Conservation (phyloP, 1,140 invertebrate species). For the Tetragnatha versicolor region DNA sequence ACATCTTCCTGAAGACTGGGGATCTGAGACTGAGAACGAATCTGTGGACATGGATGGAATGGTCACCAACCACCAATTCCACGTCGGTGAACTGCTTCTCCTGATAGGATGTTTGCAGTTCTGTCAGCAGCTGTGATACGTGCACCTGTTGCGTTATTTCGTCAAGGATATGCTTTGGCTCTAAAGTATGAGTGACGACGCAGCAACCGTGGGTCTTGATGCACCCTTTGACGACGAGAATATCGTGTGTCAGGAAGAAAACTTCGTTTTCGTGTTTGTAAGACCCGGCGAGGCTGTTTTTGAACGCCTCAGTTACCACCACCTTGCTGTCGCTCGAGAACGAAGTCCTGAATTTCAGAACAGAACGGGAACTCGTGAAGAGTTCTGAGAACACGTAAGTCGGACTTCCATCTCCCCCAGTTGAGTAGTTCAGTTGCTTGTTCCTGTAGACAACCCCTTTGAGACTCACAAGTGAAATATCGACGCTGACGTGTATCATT, state of each 20-base stretch:
- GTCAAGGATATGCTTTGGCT: too few relatives aligned
- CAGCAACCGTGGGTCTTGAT: conserved; percentile 6
- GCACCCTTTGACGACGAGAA: background rate
- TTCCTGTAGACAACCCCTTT: background rate
- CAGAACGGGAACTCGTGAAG: too few relatives aligned
- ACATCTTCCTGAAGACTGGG: conserved; percentile 17
- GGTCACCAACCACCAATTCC: background rate
- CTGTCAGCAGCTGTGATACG: background rate
- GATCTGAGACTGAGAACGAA: background rate
- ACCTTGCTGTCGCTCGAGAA: background rate
- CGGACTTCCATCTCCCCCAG: background rate
- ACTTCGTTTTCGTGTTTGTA: background rate
- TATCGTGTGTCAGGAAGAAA: background rate
- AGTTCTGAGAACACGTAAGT: background rate
- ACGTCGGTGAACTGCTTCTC: background rate
- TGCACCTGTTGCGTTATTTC: background rate
- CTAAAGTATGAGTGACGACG: background rate
- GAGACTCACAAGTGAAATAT: background rate
- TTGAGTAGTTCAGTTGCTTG: background rate
- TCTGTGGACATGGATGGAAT: background rate
- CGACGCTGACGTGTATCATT: background rate
- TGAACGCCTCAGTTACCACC: background rate
- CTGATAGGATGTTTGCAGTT: background rate
- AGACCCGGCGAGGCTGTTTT: background rate
- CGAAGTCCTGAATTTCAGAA: background rate